Conservation (phyloP, 2,797 vertebrate genomes). For the Luscinia luscinia region DNA sequence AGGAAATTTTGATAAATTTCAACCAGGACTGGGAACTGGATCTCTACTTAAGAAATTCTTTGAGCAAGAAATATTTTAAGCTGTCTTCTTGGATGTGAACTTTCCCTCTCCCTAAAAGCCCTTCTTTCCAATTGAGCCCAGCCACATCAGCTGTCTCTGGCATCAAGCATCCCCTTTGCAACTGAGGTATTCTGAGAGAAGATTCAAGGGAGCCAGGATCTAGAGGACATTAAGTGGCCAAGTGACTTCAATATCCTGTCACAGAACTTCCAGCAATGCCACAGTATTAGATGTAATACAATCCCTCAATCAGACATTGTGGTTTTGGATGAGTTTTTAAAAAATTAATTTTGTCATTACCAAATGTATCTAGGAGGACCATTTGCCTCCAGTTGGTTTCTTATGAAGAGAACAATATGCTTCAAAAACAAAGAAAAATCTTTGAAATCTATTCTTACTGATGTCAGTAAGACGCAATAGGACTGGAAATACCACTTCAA, state of each 20-base stretch:
- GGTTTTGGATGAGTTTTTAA: background rate
- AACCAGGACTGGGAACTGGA: background rate
- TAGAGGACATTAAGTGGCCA: background rate
- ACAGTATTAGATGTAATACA: background rate
- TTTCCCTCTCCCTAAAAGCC: background rate
- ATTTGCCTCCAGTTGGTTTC: background rate
- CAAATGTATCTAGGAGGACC: background rate
- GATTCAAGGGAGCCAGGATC: background rate
- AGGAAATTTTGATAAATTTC: background rate
- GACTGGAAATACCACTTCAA: background rate
- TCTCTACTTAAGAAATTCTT: background rate
- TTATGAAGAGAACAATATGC: background rate
- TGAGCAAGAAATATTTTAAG: background rate
- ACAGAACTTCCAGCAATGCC: background rate
- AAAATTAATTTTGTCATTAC: background rate
- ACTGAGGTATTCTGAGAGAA: background rate
- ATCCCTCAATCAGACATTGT: background rate
- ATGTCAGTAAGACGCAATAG: background rate
- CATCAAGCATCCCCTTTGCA: background rate
- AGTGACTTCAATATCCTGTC: background rate
- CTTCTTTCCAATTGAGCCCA: background rate
- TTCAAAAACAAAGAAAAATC: background rate
- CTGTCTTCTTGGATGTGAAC: background rate
- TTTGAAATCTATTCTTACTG: background rate
- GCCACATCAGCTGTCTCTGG: background rate